Conservation (phyloP, 2,113 vertebrate genomes). For the Bufo gargarizans region DNA sequence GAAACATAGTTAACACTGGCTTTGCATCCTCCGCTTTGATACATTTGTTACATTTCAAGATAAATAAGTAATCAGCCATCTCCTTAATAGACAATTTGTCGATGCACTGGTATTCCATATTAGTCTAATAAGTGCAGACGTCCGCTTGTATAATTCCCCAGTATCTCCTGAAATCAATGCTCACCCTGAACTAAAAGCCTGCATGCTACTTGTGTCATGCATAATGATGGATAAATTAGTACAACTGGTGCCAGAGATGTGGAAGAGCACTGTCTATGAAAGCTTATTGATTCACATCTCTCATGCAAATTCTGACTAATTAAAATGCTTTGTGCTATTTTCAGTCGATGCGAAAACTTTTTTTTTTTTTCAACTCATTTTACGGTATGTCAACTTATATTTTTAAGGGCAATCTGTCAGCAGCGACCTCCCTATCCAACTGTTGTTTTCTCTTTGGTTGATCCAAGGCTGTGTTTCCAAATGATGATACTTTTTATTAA, state of each 20-base stretch:
- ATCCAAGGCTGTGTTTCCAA: too few relatives aligned
- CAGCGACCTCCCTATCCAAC: too few relatives aligned
- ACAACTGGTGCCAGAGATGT: slow-evolving; percentile 45
- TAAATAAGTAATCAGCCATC: slow-evolving; percentile 38
- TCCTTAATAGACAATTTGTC: slow-evolving; percentile 23
- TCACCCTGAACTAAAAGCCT: slow-evolving; percentile 52
- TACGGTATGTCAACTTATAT: not conserved
- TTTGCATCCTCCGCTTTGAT: not conserved
- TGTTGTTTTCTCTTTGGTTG: too few relatives aligned
- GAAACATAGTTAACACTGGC: not conserved
- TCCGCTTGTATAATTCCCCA: slow-evolving; percentile 33
- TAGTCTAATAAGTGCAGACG: slow-evolving; percentile 34
- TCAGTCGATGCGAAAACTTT: slow-evolving; percentile 1
- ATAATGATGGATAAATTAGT: slow-evolving; percentile 47
- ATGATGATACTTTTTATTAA: too few relatives aligned
- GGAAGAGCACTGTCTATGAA: slow-evolving; percentile 23
- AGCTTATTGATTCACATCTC: slow-evolving; percentile 48
- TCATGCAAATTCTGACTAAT: slow-evolving; percentile 53
- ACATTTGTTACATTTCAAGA: slow-evolving; percentile 20
- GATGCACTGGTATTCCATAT: slow-evolving; percentile 33
- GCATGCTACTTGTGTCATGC: slow-evolving; percentile 42
- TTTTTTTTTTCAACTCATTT: not conserved
- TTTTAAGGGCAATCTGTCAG: too few relatives aligned
- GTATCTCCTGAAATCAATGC: slow-evolving; percentile 51
- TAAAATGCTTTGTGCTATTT: slow-evolving; percentile 47